Conservation (phyloP, 2,888 invertebrate species). For the Eugnorisma glareosa region DNA sequence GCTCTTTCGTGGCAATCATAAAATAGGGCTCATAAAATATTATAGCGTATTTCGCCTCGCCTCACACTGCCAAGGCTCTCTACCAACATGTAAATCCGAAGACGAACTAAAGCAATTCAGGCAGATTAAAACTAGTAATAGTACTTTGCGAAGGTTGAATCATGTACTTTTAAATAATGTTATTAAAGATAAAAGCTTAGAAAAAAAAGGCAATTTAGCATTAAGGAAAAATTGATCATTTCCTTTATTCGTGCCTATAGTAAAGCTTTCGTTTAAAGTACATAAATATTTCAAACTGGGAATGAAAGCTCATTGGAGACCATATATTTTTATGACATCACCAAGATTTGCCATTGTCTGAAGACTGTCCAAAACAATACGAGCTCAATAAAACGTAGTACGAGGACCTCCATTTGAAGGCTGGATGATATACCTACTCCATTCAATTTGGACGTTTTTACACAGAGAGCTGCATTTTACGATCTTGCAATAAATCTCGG, state of each 20-base stretch:
- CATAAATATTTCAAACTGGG: constrained; percentile 3
- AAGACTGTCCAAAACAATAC: constrained; percentile 57
- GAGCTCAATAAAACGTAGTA: constrained; percentile 62
- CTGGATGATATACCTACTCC: constrained; percentile 70
- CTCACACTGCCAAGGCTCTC: constrained; percentile 60
- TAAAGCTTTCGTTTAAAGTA: constrained; percentile 14
- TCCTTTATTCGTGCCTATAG: neutral
- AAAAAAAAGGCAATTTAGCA: neutral
- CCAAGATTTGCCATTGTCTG: constrained; percentile 25
- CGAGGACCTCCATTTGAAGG: constrained; percentile 57
- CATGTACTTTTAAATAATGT: constrained; percentile 5
- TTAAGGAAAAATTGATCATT: neutral
- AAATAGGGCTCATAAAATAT: constrained; percentile 68
- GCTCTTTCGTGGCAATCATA: constrained; percentile 53
- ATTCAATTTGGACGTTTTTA: constrained; percentile 78
- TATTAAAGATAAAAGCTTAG: constrained; percentile 8
- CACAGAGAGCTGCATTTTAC: constrained; percentile 80
- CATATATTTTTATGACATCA: constrained; percentile 19
- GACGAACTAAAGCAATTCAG: constrained; percentile 54
- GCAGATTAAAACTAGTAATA: constrained; percentile 59
- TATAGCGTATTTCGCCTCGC: constrained; percentile 67
- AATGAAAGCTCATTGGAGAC: constrained; percentile 11
- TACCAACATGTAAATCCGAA: constrained; percentile 64
- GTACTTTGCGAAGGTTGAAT: constrained; percentile 1
- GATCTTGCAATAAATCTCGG: constrained; percentile 83